Base-by-base conservation (phyloP, 2,888 invertebrate genomes). In the Tetranychus truncatus region DNA sequence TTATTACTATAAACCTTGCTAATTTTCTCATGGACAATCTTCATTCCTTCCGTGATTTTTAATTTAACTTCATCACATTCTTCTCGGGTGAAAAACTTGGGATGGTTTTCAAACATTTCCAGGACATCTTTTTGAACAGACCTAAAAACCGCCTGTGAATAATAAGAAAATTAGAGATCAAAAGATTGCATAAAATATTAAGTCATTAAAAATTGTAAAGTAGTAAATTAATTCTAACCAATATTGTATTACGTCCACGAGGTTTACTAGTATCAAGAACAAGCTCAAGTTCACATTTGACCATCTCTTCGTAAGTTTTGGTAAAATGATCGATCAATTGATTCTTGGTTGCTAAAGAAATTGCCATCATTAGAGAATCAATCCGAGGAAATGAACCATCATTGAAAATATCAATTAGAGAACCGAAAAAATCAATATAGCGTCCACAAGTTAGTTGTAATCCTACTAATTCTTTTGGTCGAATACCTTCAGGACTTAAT, bases 341-440 rank as follows among this genome's bases (percentile, higher is more conserved):
- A 15, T 69, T 69, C n/a, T 69, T 69, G 9, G 69, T 24, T 20
- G 69, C 69, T 20, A 69, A 24, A 18, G 69, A 69, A n/a, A 69
- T 69, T 34, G 69, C 69, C 24, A 20, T 69, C 69, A 69, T 69
- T 69, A 69, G n/a, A 9, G 69, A 69, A 21, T 69, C 69, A 69
- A 69, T 69, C 3, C 24, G 20, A 9, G 69, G 69, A 69, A 69
- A 69, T 24, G 20, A 21, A 11, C 69, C 69, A 69, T 69, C 24
- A 24, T 69, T 69, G 8, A 69, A 69, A 21, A 24, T 69, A 24
- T 69, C 69, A 24, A 69, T 69, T 69, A 69, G 11, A 18, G 69
- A 69, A n/a, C 69, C 69, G n/a, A 69, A 69, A 69, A 69, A 69
- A n/a, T 69, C 69, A 24, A 69, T n/a, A 69, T 69, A 69, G n/a